Conservation (phyloP, 2,113 vertebrate genomes). For the Anser brachyrhynchus region DNA sequence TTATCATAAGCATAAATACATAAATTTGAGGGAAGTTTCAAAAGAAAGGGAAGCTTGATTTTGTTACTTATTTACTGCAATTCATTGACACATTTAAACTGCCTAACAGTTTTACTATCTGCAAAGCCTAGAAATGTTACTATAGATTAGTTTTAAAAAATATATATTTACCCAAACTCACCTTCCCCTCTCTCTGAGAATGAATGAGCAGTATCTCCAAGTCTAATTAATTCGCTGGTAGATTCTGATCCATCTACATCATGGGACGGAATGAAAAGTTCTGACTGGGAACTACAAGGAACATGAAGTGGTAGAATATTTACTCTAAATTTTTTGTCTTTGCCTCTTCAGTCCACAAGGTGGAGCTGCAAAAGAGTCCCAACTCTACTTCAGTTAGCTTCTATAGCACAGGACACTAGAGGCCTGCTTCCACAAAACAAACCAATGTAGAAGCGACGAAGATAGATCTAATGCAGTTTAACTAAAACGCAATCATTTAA, state of each 20-base stretch:
- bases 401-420: rapidly evolving
- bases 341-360: constrained; percentile 11
- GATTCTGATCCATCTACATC: constrained; percentile 81
- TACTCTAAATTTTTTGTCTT: neutral
- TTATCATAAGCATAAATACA: neutral
- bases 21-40: neutral
- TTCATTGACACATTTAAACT: neutral
- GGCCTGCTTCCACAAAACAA: neutral
- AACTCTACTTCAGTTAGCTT: neutral
- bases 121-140: neutral
- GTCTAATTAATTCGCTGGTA: constrained; percentile 84
- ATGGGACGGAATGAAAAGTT: constrained; percentile 71
- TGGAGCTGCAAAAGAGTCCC: constrained; percentile 23
- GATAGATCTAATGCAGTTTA: neutral
- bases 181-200: constrained; percentile 83
- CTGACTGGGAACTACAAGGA: constrained; percentile 63
- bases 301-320: neutral
- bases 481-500: rapidly evolving
- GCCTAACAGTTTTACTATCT: neutral
- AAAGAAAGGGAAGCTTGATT: neutral
- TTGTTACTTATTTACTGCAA: neutral
- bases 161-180: constrained; percentile 52
- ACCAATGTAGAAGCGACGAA: neutral
- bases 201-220: constrained; percentile 87
- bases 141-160: neutral